Base-by-base conservation (phyloP, 2,113 vertebrate genomes). In the Hiodon alosoides region DNA sequence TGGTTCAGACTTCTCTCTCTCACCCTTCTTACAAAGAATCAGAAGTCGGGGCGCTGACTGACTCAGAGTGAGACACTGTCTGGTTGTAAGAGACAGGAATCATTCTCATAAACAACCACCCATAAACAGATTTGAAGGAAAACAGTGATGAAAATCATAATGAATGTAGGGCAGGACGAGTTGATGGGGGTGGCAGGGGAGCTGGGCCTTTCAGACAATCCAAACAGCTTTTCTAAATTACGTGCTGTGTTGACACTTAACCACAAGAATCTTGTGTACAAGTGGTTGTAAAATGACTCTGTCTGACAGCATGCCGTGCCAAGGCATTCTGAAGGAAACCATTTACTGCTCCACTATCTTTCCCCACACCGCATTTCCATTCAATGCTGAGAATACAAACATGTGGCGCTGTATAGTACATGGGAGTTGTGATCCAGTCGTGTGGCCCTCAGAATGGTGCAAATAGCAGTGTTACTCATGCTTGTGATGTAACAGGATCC, bases 221-320 rank as follows among this genome's bases (percentile, higher is more conserved):
- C 59, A 79, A 83, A 74, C 73, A 66, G 58, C 71, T 14, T 53
- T 75, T 78, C 78, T 80, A 85, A 88, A 88, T 53, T 57, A 84
- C 81, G 82, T 86, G 86, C 61, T 78, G 58, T 78, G 72, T 46
- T 53, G 79, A 77, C 71, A 80, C 7, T 3, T 71, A 83, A 83
- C 85, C 86, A 83, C 85, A 88, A 74, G 62, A 72, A 87, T 84
- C 69, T 79, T 76, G 81, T 67, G 78, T 69, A 83, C 83, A 83
- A 83, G 53, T 53, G 71, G 77, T 75, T 4, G 68, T 69, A 72
- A 13, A 31, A 77, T 80, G 83, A 85, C 74, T 80, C 78, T 9
- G 78, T 65, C 76, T 70, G 75, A 77, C 78, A 85, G 75, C 80
- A 81, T 83, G 82, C 80, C 4, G 46, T 17, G 71, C 69, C 62